A percentile compares a stretch with the other conserved stretches of the same genome.
phyloP scores from a whole-genome alignment of 1,140 invertebrate species.

The Rhynchophorus ferrugineus region DNA sequence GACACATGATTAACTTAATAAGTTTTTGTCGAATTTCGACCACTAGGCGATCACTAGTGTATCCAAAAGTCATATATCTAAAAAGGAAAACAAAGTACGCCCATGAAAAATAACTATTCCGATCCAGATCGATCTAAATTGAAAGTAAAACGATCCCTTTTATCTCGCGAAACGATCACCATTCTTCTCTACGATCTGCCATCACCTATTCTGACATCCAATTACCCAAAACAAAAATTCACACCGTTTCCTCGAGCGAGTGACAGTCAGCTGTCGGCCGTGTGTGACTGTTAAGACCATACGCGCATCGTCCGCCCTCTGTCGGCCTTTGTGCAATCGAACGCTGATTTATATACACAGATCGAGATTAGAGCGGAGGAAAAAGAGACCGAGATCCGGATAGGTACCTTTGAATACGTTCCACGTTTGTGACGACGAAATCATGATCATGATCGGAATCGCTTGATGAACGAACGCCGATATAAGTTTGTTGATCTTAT shows the following conservation, averaged over 20 bases:
- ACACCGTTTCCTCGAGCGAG: background rate
- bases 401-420: background rate
- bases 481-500: background rate
- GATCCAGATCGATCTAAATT: too few relatives aligned
- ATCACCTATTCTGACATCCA: background rate
- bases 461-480: background rate
- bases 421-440: background rate
- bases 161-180: too few relatives aligned
- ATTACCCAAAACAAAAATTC: background rate
- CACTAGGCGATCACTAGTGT: too few relatives aligned
- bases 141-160: too few relatives aligned
- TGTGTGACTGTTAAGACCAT: background rate
- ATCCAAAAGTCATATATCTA: too few relatives aligned
- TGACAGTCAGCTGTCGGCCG: background rate
- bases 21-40: too few relatives aligned
- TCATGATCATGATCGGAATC: background rate
- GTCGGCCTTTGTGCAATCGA: background rate
- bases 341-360: background rate
- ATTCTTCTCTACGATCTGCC: background rate
- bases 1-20: too few relatives aligned
- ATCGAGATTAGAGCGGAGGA: background rate
- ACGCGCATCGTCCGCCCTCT: background rate
- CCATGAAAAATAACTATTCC: too few relatives aligned
- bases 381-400: background rate
- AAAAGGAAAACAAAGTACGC: too few relatives aligned